Conservation (phyloP, 2,888 invertebrate species). For the Gryllus longicercus region DNA sequence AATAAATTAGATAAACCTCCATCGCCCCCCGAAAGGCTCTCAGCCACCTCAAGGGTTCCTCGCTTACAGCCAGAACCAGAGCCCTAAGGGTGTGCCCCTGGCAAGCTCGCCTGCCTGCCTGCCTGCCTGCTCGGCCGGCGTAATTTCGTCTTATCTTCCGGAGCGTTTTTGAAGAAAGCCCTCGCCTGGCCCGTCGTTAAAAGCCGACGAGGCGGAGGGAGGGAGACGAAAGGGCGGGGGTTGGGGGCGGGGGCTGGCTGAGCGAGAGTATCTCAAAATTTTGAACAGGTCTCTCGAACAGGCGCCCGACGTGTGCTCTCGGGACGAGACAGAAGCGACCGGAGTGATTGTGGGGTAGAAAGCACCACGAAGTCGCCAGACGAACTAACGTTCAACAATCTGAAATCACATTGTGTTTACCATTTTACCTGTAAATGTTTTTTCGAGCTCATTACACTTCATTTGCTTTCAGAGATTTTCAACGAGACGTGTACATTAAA, state of each 20-base stretch:
- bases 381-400: too few relatives aligned
- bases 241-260: background rate
- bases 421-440: too few relatives aligned
- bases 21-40: background rate
- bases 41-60: background rate
- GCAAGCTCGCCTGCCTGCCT: background rate
- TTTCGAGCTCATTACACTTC: too few relatives aligned
- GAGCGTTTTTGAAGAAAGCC: background rate
- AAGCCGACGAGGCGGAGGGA: background rate
- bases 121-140: background rate
- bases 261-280: too few relatives aligned
- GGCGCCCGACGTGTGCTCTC: too few relatives aligned
- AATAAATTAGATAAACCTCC: slow-evolving; percentile 9
- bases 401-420: too few relatives aligned
- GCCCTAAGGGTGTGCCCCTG: background rate
- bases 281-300: too few relatives aligned
- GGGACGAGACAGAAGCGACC: too few relatives aligned
- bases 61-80: background rate
- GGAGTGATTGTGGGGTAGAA: too few relatives aligned
- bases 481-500: too few relatives aligned
- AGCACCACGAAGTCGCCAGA: too few relatives aligned
- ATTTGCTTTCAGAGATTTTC: too few relatives aligned
- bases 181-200: background rate
- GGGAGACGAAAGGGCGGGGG: background rate
- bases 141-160: slow-evolving; percentile 6